phyloP scores from a whole-genome alignment of 2,797 vertebrate genomes.

The Melanotaenia maccullochi region DNA sequence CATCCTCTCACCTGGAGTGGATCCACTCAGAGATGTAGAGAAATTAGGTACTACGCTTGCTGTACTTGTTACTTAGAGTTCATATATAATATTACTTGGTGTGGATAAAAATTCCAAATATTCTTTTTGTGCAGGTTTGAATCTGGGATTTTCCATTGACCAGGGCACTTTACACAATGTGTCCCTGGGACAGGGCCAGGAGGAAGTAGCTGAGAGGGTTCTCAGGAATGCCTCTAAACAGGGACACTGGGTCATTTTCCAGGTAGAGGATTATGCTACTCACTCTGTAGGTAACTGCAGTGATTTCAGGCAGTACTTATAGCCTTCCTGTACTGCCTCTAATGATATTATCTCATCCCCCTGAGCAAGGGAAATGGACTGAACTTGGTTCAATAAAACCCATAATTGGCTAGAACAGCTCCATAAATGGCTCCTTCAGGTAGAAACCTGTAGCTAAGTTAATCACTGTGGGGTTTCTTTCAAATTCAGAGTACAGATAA shows the following conservation, averaged over 20 bases:
- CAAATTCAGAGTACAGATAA: conserved; percentile 10
- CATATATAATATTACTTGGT: conserved; percentile 1
- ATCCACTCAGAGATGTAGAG: conserved; percentile 87
- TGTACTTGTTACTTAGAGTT: conserved; percentile 1
- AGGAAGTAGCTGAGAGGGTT: conserved; percentile 80
- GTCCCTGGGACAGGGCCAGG: conserved; percentile 88
- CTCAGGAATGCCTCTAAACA: conserved; percentile 76
- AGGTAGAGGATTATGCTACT: conserved; percentile 67
- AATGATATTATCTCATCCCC: conserved; percentile 70
- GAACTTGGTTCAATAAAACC: conserved; percentile 80
- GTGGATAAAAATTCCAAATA: not conserved
- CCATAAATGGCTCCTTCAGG: conserved; percentile 57
- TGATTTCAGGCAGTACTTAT: conserved; percentile 23
- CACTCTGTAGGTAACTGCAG: conserved; percentile 15
- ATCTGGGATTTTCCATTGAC: conserved; percentile 85
- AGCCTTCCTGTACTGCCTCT: conserved; percentile 43
- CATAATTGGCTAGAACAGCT: conserved; percentile 75
- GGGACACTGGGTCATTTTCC: conserved; percentile 88
- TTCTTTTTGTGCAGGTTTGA: conserved; percentile 79
- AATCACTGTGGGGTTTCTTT: conserved; percentile 8
- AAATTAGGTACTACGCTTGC: conserved; percentile 72
- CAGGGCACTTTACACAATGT: conserved; percentile 86
- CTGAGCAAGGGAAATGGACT: conserved; percentile 69
- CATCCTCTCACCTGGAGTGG: conserved; percentile 85
- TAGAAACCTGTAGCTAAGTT: conserved; percentile 37